Percentiles rank a stretch among this genome's conserved stretches.
Conservation (phyloP, 1,140 invertebrate species). For the Bombus soroeensis region DNA sequence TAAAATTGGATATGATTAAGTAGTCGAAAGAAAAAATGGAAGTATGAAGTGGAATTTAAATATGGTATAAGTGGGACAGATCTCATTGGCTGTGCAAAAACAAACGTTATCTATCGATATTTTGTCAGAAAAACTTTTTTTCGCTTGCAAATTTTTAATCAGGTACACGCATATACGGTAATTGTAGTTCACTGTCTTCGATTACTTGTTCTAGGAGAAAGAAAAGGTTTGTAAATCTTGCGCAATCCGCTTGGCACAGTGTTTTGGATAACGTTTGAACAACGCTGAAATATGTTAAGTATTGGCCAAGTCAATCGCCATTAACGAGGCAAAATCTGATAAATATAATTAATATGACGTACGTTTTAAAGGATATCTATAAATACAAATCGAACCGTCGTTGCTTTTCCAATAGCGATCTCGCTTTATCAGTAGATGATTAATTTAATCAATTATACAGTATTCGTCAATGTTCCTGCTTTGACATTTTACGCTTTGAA, state of each 20-base stretch:
- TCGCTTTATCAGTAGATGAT: not conserved
- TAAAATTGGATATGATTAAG: conserved; percentile 9
- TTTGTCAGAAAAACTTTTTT: not conserved
- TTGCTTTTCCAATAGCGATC: not conserved
- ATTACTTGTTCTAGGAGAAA: not conserved
- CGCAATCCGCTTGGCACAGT: conserved; percentile 40
- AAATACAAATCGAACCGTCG: conserved; percentile 8
- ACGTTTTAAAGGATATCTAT: not conserved
- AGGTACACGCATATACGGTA: conserved; percentile 55
- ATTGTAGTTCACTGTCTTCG: conserved; percentile 3
- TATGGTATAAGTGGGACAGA: not conserved
- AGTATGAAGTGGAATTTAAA: not conserved
- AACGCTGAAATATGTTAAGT: not conserved
- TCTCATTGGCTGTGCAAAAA: conserved; percentile 24
- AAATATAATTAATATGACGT: not conserved
- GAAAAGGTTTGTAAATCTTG: not conserved
- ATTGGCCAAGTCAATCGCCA: conserved; percentile 3
- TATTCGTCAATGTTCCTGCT: not conserved
- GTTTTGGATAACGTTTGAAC: not conserved
- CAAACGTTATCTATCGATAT: not conserved
- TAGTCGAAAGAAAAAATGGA: not conserved
- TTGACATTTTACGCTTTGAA: conserved; percentile 1
- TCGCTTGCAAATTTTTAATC: conserved; percentile 45
- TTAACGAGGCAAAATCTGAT: not conserved
- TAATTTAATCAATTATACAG: conserved; percentile 3